Evolutionary conservation across 1,140 invertebrate genomes (phyloP).

Genomic region (Diorhabda sublineata): DNA sequence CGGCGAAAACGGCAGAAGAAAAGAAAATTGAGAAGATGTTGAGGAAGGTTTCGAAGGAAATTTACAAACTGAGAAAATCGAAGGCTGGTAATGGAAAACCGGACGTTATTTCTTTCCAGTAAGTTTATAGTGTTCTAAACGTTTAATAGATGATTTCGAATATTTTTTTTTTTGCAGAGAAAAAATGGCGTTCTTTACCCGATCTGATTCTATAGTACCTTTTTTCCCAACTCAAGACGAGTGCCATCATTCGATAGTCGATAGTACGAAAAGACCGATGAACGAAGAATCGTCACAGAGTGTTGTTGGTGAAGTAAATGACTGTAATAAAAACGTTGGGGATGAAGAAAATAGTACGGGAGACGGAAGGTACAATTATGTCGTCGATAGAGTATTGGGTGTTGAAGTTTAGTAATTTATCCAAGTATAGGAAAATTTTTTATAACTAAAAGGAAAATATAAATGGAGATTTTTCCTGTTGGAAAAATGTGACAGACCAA

Average conservation of each 20-base stretch:
- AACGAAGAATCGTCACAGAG: slow-evolving; percentile 14
- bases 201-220: slow-evolving; percentile 71
- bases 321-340: slow-evolving; percentile 19
- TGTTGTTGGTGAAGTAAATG: slow-evolving; percentile 16
- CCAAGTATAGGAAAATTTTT: not conserved
- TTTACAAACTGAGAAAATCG: slow-evolving; percentile 83
- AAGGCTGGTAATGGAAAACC: slow-evolving; percentile 85
- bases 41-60: slow-evolving; percentile 81
- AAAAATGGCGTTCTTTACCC: slow-evolving; percentile 93
- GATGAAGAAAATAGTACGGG: not conserved
- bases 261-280: slow-evolving; percentile 5
- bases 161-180: slow-evolving; percentile 62
- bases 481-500: no score
- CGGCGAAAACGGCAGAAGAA: slow-evolving; percentile 65
- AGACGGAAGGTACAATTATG: slow-evolving; percentile 59
- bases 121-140: slow-evolving; percentile 47
- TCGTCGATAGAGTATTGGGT: slow-evolving; percentile 63
- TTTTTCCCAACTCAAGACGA: slow-evolving; percentile 66
- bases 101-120: slow-evolving; percentile 91
- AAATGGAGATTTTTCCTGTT: no score
- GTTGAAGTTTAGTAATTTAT: slow-evolving; percentile 57
- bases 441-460: not conserved
- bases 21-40: slow-evolving; percentile 76
- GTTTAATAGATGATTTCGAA: not conserved
- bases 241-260: slow-evolving; percentile 32